These are phyloP conservation scores for Clarias platycephalus DNA, from an alignment of 2,797 vertebrate genomes.

Conservation along the genomic window DNA sequence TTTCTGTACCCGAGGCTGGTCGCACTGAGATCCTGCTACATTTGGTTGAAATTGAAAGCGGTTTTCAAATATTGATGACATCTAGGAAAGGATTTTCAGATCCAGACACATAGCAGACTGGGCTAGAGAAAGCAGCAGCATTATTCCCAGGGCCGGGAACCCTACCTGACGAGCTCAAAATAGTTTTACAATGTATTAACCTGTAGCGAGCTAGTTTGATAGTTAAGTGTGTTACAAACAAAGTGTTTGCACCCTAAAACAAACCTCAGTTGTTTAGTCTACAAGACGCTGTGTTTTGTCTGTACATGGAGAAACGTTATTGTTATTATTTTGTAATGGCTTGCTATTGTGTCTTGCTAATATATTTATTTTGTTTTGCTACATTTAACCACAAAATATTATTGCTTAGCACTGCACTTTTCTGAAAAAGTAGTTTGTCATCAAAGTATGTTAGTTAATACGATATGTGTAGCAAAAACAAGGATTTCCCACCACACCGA, in stretches of 20 bases:
- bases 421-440: background rate
- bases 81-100: background rate
- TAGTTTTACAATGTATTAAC: background rate
- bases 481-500: background rate
- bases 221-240: background rate
- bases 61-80: background rate
- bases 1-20: too few species aligned
- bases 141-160: background rate
- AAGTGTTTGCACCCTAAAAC: background rate
- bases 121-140: background rate
- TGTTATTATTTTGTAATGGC: background rate
- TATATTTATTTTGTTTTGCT: background rate
- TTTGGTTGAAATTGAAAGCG: background rate
- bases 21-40: background rate
- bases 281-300: background rate
- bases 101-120: background rate
- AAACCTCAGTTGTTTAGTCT: background rate
- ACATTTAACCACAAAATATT: background rate
- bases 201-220: background rate
- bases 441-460: background rate
- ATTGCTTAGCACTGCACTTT: background rate
- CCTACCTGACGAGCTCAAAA: background rate
- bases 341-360: background rate
- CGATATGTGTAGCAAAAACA: background rate
- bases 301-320: background rate